A percentile compares a stretch with the other conserved stretches of the same genome.
phyloP scores from a whole-genome alignment of 2,797 vertebrate species.

The Melanotaenia pygmaea region DNA sequence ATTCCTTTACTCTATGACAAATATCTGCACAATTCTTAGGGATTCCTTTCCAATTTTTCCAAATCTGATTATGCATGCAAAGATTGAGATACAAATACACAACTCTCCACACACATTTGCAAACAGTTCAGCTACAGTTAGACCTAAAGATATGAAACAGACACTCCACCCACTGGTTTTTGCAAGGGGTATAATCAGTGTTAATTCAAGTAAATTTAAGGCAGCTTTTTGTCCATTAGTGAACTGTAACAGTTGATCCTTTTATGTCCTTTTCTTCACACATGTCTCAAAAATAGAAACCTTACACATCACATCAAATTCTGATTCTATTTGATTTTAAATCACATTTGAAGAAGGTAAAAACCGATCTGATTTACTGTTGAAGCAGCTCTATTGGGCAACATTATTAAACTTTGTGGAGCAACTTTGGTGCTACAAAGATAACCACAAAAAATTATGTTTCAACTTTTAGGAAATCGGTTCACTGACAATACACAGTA shows the following conservation, averaged over 20 bases:
- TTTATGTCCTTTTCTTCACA: neutral
- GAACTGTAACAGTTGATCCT: neutral
- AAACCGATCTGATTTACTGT: neutral
- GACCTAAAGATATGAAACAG: slow-evolving; percentile 11
- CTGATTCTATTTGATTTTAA: neutral
- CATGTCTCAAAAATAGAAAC: neutral
- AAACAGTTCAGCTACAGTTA: neutral
- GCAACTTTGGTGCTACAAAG: no score
- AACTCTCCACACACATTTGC: neutral
- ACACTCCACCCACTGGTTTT: neutral
- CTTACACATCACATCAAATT: neutral
- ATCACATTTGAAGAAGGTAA: neutral
- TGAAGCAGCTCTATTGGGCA: neutral
- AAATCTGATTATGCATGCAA: neutral
- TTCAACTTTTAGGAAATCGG: neutral
- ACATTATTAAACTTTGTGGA: no score
- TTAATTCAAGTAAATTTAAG: slow-evolving; percentile 14
- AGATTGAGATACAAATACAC: neutral
- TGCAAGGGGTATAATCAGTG: neutral
- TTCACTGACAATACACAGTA: slow-evolving; percentile 10
- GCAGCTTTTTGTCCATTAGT: neutral
- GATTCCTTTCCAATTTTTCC: neutral
- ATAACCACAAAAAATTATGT: neutral
- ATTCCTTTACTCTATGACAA: neutral
- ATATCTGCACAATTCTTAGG: neutral